Conservation (phyloP, 2,113 vertebrate genomes). For the Butorides virescens region DNA sequence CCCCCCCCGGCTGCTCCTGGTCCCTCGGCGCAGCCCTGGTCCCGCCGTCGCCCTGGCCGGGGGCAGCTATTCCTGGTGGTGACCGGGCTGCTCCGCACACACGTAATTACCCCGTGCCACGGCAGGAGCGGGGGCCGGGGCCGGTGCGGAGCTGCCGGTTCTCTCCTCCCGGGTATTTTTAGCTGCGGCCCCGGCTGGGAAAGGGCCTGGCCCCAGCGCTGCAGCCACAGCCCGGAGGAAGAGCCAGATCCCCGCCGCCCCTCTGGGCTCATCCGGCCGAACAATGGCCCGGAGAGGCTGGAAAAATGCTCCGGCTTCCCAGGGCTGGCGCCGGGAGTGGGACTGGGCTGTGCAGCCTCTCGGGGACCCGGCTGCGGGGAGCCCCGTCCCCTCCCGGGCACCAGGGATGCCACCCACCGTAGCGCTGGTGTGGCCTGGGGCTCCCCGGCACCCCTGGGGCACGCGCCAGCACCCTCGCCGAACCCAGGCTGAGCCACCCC, state of each 20-base stretch:
- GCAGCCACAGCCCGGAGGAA: background rate
- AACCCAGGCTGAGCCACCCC: background rate
- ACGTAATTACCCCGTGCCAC: background rate
- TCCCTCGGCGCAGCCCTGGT: background rate
- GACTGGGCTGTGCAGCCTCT: background rate
- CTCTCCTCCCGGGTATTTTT: conserved; percentile 24
- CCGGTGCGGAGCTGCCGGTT: background rate
- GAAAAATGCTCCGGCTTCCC: background rate
- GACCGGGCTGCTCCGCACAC: background rate
- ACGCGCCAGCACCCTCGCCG: background rate
- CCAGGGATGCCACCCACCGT: rapidly evolving
- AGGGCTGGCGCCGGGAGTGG: background rate
- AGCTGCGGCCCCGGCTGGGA: background rate
- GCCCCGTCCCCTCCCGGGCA: background rate
- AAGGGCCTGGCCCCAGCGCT: background rate
- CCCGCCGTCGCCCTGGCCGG: rapidly evolving
- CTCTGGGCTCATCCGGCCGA: background rate
- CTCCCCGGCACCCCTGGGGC: rapidly evolving
- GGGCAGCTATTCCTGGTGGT: background rate
- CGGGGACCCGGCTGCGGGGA: rapidly evolving
- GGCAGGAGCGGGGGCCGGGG: background rate
- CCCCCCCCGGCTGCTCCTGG: rapidly evolving
- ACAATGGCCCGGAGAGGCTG: conserved; percentile 23
- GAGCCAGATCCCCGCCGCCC: background rate
- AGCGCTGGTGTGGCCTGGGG: rapidly evolving